phyloP scores from a whole-genome alignment of 2,888 invertebrate species.

The Lasioglossum oenotherae region DNA sequence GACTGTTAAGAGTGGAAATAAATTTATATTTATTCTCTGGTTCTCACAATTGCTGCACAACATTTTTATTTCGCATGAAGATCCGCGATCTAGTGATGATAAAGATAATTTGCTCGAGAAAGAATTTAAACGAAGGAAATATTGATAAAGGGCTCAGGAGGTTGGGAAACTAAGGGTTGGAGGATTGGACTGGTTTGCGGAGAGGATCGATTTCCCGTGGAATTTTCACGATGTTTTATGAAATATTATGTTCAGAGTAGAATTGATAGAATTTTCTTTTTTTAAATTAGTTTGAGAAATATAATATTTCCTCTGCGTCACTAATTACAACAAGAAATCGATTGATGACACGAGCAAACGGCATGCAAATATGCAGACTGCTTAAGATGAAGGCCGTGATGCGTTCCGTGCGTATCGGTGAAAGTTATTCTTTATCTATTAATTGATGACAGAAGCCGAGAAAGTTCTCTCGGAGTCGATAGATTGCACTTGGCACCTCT shows the following conservation, averaged over 20 bases:
- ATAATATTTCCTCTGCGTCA: background rate
- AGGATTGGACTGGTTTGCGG: background rate
- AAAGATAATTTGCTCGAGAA: background rate
- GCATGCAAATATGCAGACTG: background rate
- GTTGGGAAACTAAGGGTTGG: background rate
- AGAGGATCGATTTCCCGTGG: background rate
- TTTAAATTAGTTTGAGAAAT: background rate
- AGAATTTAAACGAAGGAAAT: no score
- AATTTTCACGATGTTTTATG: background rate
- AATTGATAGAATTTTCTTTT: background rate
- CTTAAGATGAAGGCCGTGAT: slow-evolving; percentile 13
- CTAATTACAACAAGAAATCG: background rate
- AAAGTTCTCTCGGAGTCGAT: slow-evolving; percentile 20
- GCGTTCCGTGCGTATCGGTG: slow-evolving; percentile 20
- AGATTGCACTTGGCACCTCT: background rate
- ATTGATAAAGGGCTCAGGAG: background rate
- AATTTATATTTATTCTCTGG: background rate
- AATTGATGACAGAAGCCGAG: background rate
- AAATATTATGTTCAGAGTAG: background rate
- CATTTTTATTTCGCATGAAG: background rate
- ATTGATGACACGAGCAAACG: background rate
- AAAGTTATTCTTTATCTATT: slow-evolving; percentile 35
- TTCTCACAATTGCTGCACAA: background rate
- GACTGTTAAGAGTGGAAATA: background rate
- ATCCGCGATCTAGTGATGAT: background rate